These are phyloP conservation scores for Lithophane socia DNA, from an alignment of 2,888 invertebrate genomes.

Conservation along the genomic window DNA sequence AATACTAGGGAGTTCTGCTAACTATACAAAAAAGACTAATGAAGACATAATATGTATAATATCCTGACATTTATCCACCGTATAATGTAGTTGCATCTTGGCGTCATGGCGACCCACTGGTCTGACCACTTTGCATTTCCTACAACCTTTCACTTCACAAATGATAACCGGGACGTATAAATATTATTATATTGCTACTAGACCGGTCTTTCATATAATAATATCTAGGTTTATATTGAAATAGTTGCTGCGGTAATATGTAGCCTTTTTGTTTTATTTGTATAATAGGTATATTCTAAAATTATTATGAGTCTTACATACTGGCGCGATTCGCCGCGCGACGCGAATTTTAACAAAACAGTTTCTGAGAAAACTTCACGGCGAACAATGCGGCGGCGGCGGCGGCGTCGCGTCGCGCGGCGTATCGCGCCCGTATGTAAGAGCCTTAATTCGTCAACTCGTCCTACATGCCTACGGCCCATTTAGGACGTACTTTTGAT, in stretches of 20 bases:
- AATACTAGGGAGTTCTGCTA: not conserved
- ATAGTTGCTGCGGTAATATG: not conserved
- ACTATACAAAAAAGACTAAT: not conserved
- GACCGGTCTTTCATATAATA: slow-evolving; percentile 24
- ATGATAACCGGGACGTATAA: slow-evolving; percentile 14
- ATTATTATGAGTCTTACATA: too few relatives aligned
- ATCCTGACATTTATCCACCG: slow-evolving; percentile 11
- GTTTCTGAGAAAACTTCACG: too few relatives aligned
- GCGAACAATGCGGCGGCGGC: too few relatives aligned
- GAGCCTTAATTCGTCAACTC: too few relatives aligned
- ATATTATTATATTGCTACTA: slow-evolving; percentile 26
- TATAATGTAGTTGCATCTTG: slow-evolving; percentile 11
- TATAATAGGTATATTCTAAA: not conserved
- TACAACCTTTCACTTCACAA: slow-evolving; percentile 51
- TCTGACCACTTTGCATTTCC: slow-evolving; percentile 44
- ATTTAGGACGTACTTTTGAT: too few relatives aligned
- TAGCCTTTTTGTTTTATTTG: not conserved
- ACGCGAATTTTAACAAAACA: too few relatives aligned
- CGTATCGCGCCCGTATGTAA: too few relatives aligned
- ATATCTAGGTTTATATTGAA: slow-evolving; percentile 14
- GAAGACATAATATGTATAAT: not conserved
- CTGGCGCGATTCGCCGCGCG: too few relatives aligned
- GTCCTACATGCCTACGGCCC: too few relatives aligned
- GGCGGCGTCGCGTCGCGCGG: too few relatives aligned
- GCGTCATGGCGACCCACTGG: slow-evolving; percentile 31